Evolutionary conservation across 2,113 vertebrate genomes (phyloP), one percentile per base, ranked within the genome.

Genomic region (Hippopotamus amphibius): DNA sequence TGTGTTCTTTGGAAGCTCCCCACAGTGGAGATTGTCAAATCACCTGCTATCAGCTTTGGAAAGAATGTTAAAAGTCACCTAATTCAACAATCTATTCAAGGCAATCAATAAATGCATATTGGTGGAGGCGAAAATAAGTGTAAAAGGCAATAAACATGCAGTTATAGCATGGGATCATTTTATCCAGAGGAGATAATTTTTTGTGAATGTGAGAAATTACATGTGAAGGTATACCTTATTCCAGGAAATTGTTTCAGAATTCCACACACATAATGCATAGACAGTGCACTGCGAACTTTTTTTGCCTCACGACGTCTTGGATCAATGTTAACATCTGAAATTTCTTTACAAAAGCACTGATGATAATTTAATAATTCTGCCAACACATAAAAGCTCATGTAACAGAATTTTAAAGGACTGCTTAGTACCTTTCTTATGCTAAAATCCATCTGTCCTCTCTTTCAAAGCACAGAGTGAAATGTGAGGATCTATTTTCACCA

Each of bases 331-430:
- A 12, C 5, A 48, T 72, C 4, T 65, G 59, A 88, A 37, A 87
- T 95, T 41, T 24, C 50, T 46, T 76, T 55, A 92, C 53, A 85
- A 96, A 96, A 90, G 33, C 41, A 92, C 12, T 71, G 81, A 91
- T 53, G 6, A 72, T 84, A 85, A 92, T 88, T 90, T 21, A 5
- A 72, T 72, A 19, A 55, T 71, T 17, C 77, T 26, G 7, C 41
- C 46, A 55, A 37, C 71, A 63, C 24, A 88, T 22, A 93, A 82
- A 55, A 30, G 28, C 0, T 90, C 5, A 3, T 59, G 3, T 6
- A 93, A 79, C 2, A 76, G n/a, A 37, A 30, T 46, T 63, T 85
- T 41, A 85, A 59, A 24, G 11, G 30, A 89, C 37, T 83, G 33
- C 79, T 77, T 74, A 81, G 9, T 0, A 1, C 1, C 8, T 86